Evolutionary conservation across 2,888 invertebrate genomes (phyloP).

Genomic region (Caenorhabditis zanzibari): DNA sequence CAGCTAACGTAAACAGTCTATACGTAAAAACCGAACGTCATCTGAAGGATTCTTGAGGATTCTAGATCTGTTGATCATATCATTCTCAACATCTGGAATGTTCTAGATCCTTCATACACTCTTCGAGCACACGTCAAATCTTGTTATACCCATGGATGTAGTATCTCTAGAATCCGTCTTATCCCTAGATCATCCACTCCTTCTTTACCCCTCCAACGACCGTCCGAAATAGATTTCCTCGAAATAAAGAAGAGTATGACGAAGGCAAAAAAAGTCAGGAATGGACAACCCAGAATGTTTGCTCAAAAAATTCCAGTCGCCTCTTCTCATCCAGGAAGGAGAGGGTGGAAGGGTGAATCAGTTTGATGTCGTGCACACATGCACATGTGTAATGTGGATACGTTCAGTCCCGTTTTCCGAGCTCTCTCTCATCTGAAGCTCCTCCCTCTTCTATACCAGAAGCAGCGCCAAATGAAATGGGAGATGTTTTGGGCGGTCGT

Average conservation of each 20-base stretch:
- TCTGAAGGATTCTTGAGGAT: slow-evolving; percentile 7
- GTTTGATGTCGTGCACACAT: slow-evolving; percentile 43
- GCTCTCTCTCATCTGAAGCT: not conserved
- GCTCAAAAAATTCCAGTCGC: slow-evolving; percentile 39
- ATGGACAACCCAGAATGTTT: slow-evolving; percentile 15
- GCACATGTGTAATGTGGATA: slow-evolving; percentile 64
- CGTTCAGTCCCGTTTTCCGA: slow-evolving; percentile 30
- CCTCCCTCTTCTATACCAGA: slow-evolving; percentile 23
- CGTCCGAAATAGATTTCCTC: slow-evolving; percentile 26
- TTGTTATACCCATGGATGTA: slow-evolving; percentile 18
- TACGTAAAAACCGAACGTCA: not conserved
- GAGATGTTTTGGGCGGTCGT: slow-evolving; percentile 64
- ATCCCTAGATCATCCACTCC: slow-evolving; percentile 12
- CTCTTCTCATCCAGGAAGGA: not conserved
- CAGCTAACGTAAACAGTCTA: not conserved
- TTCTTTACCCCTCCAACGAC: not conserved
- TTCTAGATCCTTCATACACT: not conserved
- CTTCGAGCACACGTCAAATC: slow-evolving; percentile 14
- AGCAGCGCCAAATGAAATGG: slow-evolving; percentile 66
- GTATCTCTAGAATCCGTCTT: slow-evolving; percentile 13
- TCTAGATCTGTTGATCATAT: not conserved
- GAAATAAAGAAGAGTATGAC: slow-evolving; percentile 27
- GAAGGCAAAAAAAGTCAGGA: slow-evolving; percentile 1
- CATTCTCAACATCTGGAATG: not conserved
- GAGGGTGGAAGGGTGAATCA: slow-evolving; percentile 40